Percentiles rank a stretch among this genome's conserved stretches.
Conservation (phyloP, 2,888 invertebrate genomes). For the Drosophila leonis region DNA sequence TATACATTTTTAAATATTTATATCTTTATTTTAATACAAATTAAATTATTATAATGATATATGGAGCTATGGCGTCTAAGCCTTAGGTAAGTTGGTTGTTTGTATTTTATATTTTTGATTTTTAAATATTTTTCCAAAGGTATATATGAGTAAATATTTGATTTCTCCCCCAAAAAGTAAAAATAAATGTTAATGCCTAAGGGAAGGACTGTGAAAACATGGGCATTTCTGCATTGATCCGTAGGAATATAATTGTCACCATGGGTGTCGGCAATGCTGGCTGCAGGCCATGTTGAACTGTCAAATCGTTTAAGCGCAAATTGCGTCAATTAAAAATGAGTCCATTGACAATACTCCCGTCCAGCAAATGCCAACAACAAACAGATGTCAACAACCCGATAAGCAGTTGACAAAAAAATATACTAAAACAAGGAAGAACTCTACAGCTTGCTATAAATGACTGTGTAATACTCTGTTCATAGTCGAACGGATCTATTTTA, state of each 20-base stretch:
- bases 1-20: too few relatives aligned
- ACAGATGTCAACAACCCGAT: constrained; percentile 71
- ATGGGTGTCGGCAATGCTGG: constrained; percentile 70
- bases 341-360: constrained; percentile 40
- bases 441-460: background rate
- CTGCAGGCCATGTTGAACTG: constrained; percentile 60
- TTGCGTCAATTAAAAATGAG: constrained; percentile 72
- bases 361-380: constrained; percentile 59
- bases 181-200: constrained; percentile 28
- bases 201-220: constrained; percentile 45
- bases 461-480: constrained; percentile 1
- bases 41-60: too few relatives aligned
- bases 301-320: constrained; percentile 74
- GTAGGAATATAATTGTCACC: constrained; percentile 80
- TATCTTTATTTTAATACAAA: too few relatives aligned
- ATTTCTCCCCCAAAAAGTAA: background rate
- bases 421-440: constrained; percentile 22
- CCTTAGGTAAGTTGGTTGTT: background rate
- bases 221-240: constrained; percentile 37
- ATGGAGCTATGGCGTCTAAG: too few relatives aligned
- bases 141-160: constrained; percentile 1
- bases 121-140: background rate
- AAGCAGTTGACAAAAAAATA: constrained; percentile 59
- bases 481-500: background rate
- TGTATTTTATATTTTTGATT: background rate